Percentiles rank a stretch among this genome's conserved stretches.
Conservation (phyloP, 2,797 vertebrate genomes). For the Rhynchonycteris naso region DNA sequence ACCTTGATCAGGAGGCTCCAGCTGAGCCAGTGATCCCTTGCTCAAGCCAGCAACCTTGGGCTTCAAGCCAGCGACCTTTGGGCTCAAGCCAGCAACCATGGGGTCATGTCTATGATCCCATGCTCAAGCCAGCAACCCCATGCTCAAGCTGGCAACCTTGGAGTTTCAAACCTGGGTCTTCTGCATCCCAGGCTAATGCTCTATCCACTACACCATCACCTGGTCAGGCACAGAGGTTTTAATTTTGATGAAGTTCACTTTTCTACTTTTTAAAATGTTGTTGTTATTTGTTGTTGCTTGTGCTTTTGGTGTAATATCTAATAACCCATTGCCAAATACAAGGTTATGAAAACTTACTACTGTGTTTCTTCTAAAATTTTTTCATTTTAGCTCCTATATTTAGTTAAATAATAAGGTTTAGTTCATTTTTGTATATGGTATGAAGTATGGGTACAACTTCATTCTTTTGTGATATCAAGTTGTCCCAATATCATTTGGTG, state of each 20-base stretch:
- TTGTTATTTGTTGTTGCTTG: not conserved
- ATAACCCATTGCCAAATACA: not conserved
- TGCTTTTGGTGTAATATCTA: not conserved
- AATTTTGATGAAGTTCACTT: not conserved
- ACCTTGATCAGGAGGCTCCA: too few species aligned
- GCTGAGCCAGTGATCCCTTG: too few species aligned
- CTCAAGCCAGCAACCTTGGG: too few species aligned
- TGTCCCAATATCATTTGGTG: not conserved
- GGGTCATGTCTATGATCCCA: too few species aligned
- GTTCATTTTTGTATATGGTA: not conserved
- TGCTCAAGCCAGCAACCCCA: too few species aligned
- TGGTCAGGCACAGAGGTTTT: not conserved
- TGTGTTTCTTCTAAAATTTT: not conserved
- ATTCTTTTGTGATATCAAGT: not conserved
- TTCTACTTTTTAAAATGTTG: not conserved
- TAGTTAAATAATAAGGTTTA: not conserved
- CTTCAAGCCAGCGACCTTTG: too few species aligned
- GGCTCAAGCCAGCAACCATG: too few species aligned
- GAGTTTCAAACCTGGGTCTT: too few species aligned
- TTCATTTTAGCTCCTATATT: not conserved
- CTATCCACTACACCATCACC: too few species aligned
- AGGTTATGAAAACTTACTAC: not conserved
- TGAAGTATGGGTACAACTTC: not conserved
- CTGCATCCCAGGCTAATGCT: too few species aligned
- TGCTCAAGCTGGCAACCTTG: too few species aligned